Conservation (phyloP, 2,888 invertebrate species). For the Dasysyrphus albostriatus region DNA sequence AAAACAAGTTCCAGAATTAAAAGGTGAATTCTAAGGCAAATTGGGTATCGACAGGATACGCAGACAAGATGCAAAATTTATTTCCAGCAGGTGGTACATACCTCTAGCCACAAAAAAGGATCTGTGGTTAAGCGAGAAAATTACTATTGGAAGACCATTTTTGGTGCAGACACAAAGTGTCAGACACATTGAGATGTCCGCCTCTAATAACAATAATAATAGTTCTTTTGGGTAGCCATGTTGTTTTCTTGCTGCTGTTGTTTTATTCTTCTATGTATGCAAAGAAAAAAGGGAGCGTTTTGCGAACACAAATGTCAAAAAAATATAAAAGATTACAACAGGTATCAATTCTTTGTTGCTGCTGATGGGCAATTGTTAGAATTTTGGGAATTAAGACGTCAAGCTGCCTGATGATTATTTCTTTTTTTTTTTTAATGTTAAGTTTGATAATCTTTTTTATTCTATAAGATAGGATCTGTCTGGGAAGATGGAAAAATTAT, state of each 20-base stretch:
- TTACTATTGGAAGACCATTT: conserved; percentile 35
- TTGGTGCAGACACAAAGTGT: conserved; percentile 61
- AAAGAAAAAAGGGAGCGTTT: conserved; percentile 48
- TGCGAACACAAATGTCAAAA: conserved; percentile 20
- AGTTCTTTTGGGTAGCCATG: conserved; percentile 34
- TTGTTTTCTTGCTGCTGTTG: conserved; percentile 1
- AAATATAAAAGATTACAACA: conserved; percentile 37
- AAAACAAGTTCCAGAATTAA: not conserved
- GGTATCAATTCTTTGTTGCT: conserved; percentile 47
- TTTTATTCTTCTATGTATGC: conserved; percentile 24
- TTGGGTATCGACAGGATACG: conserved; percentile 74
- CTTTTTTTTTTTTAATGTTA: conserved; percentile 8
- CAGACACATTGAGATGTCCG: conserved; percentile 74
- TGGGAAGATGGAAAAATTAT: conserved; percentile 38
- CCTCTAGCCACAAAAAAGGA: conserved; percentile 1
- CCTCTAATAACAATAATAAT: conserved; percentile 73
- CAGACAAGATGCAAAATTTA: conserved; percentile 73
- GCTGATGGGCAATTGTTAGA: conserved; percentile 57
- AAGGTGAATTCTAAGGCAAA: conserved; percentile 70
- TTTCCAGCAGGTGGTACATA: conserved; percentile 63
- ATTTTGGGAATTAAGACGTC: conserved; percentile 73
- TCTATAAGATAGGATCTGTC: conserved; percentile 53
- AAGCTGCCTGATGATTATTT: conserved; percentile 58
- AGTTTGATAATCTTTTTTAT: conserved; percentile 48
- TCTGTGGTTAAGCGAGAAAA: conserved; percentile 54